Evolutionary conservation across 2,797 vertebrate genomes (phyloP), one percentile per base, ranked within the genome.

Genomic region (Valencia hispanica): DNA sequence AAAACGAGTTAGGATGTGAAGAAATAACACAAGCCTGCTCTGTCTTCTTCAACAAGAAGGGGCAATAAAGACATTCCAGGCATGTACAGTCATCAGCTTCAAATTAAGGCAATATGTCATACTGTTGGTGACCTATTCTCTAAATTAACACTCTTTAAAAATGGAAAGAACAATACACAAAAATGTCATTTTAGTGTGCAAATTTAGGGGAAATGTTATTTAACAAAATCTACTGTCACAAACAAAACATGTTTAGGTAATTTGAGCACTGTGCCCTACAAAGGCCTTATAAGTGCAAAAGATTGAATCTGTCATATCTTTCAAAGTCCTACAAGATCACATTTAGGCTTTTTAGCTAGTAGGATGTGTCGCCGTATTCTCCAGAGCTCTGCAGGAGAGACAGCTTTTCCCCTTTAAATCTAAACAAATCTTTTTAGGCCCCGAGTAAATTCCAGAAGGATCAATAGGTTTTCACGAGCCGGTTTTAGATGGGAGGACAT

Each of bases 401-500:
- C 34, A 78, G 73, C 68, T 30, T 80, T 77, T 75, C 69, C 73
- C 61, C 75, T 74, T 18, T 53, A 81, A 68, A 79, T 68, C 12
- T 2, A 48, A 83, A 71, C 73, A 48, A 84, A 77, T 83, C 69
- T 77, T 69, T 86, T 61, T 3, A 17, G 75, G 51, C 61, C 15
- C 39, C 11, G 6, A 70, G 72, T 83, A 59, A 73, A 82, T 70
- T 79, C 65, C 48, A 75, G 32, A 15, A 5, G 22, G 34, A 73
- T 81, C 32, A 18, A 57, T 43, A 57, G 39, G 11, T 80, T 59
- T 80, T 90, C 82, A 90, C 43, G 79, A 85, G 74, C 66, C 66
- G 85, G 95, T 94, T 92, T 84, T 89, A 86, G 96, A 95, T 83
- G 96, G 96, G 65, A 98, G 96, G 82, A 99, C 97, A 4, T 99